Conservation (phyloP, 2,888 invertebrate species). For the Ochropleura leucogaster region DNA sequence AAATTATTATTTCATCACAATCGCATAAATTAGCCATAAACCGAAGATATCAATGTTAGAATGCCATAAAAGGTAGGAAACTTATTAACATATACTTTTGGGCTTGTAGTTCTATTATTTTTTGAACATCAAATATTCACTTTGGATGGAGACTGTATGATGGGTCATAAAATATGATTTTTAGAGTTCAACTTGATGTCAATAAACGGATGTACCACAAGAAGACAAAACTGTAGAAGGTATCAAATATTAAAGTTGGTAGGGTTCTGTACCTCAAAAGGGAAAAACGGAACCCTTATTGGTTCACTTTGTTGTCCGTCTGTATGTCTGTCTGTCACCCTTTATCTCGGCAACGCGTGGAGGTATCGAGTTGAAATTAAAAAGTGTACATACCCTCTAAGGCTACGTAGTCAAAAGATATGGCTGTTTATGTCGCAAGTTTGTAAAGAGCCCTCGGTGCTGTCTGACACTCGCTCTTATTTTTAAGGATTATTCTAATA, state of each 20-base stretch:
- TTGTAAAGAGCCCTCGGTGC: too few relatives aligned
- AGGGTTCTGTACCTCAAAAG: too few relatives aligned
- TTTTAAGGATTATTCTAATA: too few relatives aligned
- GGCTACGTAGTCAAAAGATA: too few relatives aligned
- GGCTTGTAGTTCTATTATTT: slow-evolving; percentile 17
- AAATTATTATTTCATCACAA: neutral
- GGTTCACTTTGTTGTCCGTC: too few relatives aligned
- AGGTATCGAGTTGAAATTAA: too few relatives aligned
- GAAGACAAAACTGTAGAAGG: neutral
- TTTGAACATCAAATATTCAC: neutral
- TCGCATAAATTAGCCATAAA: slow-evolving; percentile 39
- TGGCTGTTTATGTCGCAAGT: too few relatives aligned
- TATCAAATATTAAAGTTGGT: neutral
- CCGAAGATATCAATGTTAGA: slow-evolving; percentile 16
- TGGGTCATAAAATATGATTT: slow-evolving; percentile 19
- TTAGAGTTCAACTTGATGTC: neutral
- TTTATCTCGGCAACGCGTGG: too few relatives aligned
- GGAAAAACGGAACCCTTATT: too few relatives aligned
- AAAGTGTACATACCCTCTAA: too few relatives aligned
- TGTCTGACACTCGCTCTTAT: too few relatives aligned
- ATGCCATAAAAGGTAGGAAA: slow-evolving; percentile 23
- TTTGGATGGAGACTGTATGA: neutral
- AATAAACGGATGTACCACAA: neutral
- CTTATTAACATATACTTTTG: slow-evolving; percentile 31
- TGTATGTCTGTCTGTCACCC: too few relatives aligned